Evolutionary conservation across 2,888 invertebrate species (phyloP).

Genomic region (Serrognathus titanus): DNA sequence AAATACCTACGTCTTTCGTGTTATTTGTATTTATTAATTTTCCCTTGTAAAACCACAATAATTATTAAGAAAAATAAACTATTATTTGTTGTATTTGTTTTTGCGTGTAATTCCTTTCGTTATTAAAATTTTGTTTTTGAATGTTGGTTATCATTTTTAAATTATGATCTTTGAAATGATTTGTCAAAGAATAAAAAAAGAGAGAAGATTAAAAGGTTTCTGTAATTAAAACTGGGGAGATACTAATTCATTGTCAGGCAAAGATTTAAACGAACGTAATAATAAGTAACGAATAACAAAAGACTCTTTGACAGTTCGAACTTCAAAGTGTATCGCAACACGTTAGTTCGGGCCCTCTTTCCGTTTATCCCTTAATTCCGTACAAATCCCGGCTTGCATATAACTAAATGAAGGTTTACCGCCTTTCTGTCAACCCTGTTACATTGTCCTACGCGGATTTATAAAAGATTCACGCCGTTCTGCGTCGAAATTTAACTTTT

Average conservation of each 20-base stretch:
- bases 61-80: too few species aligned
- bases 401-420: conserved; percentile 47
- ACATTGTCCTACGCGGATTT: conserved; percentile 43
- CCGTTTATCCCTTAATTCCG: conserved; percentile 47
- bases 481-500: conserved; percentile 23
- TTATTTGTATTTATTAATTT: too few species aligned
- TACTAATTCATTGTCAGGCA: conserved; percentile 47
- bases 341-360: conserved; percentile 41
- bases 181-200: too few species aligned
- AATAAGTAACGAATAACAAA: conserved; percentile 50
- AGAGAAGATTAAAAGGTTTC: conserved; percentile 41
- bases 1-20: too few species aligned
- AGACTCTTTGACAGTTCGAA: conserved; percentile 47
- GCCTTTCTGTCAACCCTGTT: conserved; percentile 39
- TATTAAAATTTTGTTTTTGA: too few species aligned
- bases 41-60: too few species aligned
- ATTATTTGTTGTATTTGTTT: too few species aligned
- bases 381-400: conserved; percentile 46
- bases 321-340: conserved; percentile 48
- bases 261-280: conserved; percentile 49
- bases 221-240: conserved; percentile 49
- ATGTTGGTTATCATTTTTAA: too few species aligned
- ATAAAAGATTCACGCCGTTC: conserved; percentile 25
- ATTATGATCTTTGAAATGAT: too few species aligned
- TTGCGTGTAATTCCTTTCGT: too few species aligned